Evolutionary conservation across 2,888 invertebrate genomes (phyloP).

Genomic region (Nomada hirtipes): DNA sequence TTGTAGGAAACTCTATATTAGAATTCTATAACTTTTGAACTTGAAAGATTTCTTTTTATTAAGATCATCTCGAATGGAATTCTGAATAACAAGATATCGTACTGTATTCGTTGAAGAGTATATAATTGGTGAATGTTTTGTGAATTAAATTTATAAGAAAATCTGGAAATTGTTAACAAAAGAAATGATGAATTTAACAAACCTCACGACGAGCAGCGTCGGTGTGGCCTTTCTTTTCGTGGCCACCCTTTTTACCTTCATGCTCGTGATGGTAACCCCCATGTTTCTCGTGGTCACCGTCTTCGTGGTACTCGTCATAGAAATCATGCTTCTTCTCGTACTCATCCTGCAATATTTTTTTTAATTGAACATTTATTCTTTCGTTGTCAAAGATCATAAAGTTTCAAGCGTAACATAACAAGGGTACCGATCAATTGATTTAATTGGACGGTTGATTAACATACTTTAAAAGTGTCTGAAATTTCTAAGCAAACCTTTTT

Average conservation of each 20-base stretch:
- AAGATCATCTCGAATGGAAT: background rate
- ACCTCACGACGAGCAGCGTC: conserved; percentile 80
- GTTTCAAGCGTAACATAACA: too few relatives aligned
- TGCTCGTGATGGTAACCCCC: conserved; percentile 87
- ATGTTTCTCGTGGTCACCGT: conserved; percentile 88
- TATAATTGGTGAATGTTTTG: background rate
- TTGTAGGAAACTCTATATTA: too few relatives aligned
- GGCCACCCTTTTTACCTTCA: conserved; percentile 85
- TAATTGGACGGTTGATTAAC: too few relatives aligned
- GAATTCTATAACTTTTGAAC: too few relatives aligned
- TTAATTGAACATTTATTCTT: conserved; percentile 7
- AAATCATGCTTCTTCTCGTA: conserved; percentile 91
- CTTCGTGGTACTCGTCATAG: conserved; percentile 90
- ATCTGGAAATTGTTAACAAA: background rate
- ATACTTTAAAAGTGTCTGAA: too few relatives aligned
- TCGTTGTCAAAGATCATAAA: background rate
- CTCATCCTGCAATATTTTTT: conserved; percentile 85
- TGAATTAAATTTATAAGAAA: background rate
- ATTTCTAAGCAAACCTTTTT: conserved; percentile 85
- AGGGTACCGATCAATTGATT: background rate
- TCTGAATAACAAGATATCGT: background rate
- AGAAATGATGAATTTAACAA: background rate
- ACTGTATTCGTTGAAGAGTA: background rate
- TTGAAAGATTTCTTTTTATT: background rate
- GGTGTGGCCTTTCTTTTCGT: conserved; percentile 85